Evolutionary conservation across 1,140 invertebrate species (phyloP).

Genomic region (Tribolium madens): DNA sequence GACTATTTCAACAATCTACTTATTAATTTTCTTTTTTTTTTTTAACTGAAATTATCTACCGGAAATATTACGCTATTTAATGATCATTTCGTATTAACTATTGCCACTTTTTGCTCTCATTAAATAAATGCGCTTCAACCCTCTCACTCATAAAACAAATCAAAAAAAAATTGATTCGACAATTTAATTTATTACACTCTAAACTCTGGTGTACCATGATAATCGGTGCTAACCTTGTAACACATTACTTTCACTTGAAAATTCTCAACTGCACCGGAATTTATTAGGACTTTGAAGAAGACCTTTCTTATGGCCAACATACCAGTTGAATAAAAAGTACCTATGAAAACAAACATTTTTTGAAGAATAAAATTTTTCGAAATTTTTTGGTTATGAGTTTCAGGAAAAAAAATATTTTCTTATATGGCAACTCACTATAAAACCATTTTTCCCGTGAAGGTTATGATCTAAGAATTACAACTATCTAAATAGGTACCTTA

Average conservation of each 20-base stretch:
- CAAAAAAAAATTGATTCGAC: background rate
- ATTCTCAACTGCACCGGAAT: background rate
- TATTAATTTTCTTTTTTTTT: constrained; percentile 23
- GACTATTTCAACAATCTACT: constrained; percentile 14
- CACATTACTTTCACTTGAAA: background rate
- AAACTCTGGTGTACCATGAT: background rate
- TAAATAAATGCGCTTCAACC: background rate
- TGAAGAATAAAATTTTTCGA: too few relatives aligned
- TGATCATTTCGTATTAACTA: background rate
- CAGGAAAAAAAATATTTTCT: too few relatives aligned
- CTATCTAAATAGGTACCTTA: too few relatives aligned
- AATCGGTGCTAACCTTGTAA: background rate
- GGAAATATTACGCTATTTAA: constrained; percentile 11
- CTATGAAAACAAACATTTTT: too few relatives aligned
- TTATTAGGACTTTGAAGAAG: background rate
- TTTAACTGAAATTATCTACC: background rate
- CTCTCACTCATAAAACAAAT: background rate
- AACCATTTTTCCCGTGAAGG: too few relatives aligned
- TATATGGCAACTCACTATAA: too few relatives aligned
- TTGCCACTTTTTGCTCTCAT: background rate
- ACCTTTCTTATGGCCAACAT: background rate
- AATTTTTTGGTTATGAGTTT: too few relatives aligned
- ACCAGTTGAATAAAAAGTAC: too few relatives aligned
- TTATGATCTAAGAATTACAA: too few relatives aligned
- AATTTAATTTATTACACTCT: background rate